These are phyloP conservation scores for Ceyx melanurus DNA, from an alignment of 2,113 vertebrate species.

Conservation along the genomic window DNA sequence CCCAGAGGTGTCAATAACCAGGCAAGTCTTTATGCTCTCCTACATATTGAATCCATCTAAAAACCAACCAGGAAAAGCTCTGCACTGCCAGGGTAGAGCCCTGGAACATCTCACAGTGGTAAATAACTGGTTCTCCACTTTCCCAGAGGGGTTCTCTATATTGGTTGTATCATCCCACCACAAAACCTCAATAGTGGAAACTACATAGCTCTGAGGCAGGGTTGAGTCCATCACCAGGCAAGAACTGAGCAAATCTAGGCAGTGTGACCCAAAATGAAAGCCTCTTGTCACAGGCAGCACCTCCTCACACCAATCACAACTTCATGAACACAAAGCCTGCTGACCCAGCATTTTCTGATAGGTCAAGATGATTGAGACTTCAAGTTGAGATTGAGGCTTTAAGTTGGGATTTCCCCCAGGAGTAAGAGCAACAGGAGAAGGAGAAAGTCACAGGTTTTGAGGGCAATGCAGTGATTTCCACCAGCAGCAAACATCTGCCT, in stretches of 20 bases:
- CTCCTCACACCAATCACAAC: neutral
- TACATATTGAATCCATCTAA: neutral
- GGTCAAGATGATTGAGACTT: neutral
- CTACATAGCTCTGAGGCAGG: accelerated
- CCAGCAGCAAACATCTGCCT: neutral
- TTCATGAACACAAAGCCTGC: neutral
- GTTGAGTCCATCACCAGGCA: no score
- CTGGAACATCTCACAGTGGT: accelerated
- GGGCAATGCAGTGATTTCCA: neutral
- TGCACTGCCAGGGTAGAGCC: neutral
- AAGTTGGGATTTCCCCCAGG: neutral
- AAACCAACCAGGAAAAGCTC: neutral
- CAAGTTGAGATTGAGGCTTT: no score
- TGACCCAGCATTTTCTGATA: neutral
- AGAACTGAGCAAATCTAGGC: neutral
- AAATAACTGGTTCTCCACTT: constrained; percentile 20
- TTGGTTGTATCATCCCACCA: neutral
- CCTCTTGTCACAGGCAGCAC: neutral
- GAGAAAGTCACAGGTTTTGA: neutral
- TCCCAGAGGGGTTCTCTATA: neutral
- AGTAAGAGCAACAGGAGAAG: neutral
- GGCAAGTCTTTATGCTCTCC: accelerated
- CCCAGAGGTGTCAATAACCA: neutral
- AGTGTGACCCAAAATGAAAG: neutral
- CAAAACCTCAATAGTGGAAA: neutral